Evolutionary conservation across 2,113 vertebrate species (phyloP).

Genomic region (Rhinichthys klamathensis): DNA sequence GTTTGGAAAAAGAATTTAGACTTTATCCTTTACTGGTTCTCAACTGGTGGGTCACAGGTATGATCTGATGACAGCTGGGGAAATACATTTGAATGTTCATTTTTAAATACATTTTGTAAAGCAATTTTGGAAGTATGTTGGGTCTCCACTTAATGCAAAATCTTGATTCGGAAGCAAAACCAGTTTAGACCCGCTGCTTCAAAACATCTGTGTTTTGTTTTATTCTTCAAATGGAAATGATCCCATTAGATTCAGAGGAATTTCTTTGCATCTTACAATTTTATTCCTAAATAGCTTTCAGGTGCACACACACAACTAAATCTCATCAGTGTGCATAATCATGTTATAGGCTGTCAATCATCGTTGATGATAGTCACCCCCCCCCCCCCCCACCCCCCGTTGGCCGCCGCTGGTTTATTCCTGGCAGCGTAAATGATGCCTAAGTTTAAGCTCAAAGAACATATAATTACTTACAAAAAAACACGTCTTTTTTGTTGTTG

Average conservation of each 20-base stretch:
- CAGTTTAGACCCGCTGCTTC: not conserved
- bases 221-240: not conserved
- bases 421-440: slow-evolving; percentile 1
- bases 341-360: slow-evolving; percentile 18
- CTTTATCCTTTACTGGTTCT: not conserved
- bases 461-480: not conserved
- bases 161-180: not conserved
- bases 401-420: not conserved
- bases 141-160: not conserved
- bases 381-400: not conserved
- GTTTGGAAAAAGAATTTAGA: not conserved
- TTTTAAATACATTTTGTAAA: not conserved
- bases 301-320: slow-evolving; percentile 8
- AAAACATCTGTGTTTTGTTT: not conserved
- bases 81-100: not conserved
- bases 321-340: slow-evolving; percentile 28
- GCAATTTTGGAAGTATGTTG: not conserved
- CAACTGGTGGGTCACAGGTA: not conserved
- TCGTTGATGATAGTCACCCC: not conserved
- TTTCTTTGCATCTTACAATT: not conserved
- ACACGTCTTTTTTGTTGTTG: not conserved
- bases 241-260: slow-evolving; percentile 13
- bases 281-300: slow-evolving; percentile 30
- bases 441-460: slow-evolving; percentile 4
- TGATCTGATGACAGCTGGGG: not conserved